Evolutionary conservation across 2,888 invertebrate genomes (phyloP).

Genomic region (Podotricha telesiphe): DNA sequence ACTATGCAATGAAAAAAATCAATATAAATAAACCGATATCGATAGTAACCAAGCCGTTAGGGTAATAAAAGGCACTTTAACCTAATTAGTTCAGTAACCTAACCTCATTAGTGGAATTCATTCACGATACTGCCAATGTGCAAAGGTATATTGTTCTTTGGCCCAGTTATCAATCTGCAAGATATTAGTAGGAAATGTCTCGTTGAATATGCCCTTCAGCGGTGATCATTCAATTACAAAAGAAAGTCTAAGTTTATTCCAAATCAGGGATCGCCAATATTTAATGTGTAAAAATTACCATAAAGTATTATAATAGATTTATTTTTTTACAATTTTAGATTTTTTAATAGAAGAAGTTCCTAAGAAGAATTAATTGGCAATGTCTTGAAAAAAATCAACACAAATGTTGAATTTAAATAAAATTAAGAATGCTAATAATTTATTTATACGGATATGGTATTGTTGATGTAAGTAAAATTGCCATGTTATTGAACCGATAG

Average conservation of each 20-base stretch:
- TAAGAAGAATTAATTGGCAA: too few relatives aligned
- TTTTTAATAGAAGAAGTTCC: too few relatives aligned
- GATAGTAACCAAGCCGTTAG: neutral
- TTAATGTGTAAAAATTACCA: neutral
- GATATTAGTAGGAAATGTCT: conserved; percentile 47
- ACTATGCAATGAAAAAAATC: neutral
- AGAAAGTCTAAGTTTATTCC: conserved; percentile 40
- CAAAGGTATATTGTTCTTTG: conserved; percentile 5
- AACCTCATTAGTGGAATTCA: neutral
- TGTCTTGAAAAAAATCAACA: too few relatives aligned
- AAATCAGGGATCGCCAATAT: conserved; percentile 30
- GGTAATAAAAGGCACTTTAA: neutral
- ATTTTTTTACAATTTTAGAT: too few relatives aligned
- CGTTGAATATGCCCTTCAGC: conserved; percentile 52
- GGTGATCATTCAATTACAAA: conserved; percentile 53
- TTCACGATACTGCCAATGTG: neutral
- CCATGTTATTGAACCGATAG: too few relatives aligned
- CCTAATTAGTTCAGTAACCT: neutral
- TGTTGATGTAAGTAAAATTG: too few relatives aligned
- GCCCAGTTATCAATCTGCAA: conserved; percentile 24
- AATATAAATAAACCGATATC: neutral
- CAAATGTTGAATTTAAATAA: too few relatives aligned
- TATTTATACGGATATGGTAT: too few relatives aligned
- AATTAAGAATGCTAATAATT: too few relatives aligned
- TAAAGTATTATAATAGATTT: neutral